Evolutionary conservation across 2,797 vertebrate species (phyloP).

Genomic region (Perodicticus potto): DNA sequence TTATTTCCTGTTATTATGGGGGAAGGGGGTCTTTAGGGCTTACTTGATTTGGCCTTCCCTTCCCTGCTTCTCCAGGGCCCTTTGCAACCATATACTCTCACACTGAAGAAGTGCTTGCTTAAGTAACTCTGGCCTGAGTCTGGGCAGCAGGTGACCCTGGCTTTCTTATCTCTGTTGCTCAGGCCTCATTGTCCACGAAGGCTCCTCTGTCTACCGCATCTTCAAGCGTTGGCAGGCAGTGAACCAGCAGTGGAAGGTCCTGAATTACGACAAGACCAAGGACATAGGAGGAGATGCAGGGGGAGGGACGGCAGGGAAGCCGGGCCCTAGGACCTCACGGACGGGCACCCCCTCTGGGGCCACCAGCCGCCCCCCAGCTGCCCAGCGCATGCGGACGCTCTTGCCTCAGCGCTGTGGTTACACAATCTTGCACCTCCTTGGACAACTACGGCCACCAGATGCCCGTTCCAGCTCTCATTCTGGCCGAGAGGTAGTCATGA

Average conservation of each 20-base stretch:
- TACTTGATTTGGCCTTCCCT: neutral
- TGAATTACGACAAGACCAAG: slow-evolving; percentile 97
- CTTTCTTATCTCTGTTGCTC: slow-evolving; percentile 61
- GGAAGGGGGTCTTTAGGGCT: neutral
- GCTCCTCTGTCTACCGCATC: slow-evolving; percentile 96
- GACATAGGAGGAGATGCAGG: slow-evolving; percentile 94
- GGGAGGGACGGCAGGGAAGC: slow-evolving; percentile 89
- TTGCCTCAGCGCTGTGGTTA: slow-evolving; percentile 98
- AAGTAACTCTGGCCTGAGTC: neutral
- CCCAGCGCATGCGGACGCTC: slow-evolving; percentile 95
- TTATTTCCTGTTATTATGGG: neutral
- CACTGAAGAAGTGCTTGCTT: slow-evolving; percentile 9
- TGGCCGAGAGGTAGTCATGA: slow-evolving; percentile 96
- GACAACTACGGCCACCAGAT: slow-evolving; percentile 94
- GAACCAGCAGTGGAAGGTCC: slow-evolving; percentile 97
- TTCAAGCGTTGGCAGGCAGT: slow-evolving; percentile 98
- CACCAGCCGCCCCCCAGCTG: slow-evolving; percentile 87
- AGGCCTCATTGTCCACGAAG: slow-evolving; percentile 97
- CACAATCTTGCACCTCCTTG: slow-evolving; percentile 96
- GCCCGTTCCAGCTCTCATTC: slow-evolving; percentile 91
- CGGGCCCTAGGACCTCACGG: slow-evolving; percentile 91
- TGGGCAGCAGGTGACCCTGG: slow-evolving; percentile 50
- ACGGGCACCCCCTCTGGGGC: slow-evolving; percentile 90
- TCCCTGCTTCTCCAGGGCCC: slow-evolving; percentile 1
- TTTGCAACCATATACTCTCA: neutral